Conservation (phyloP, 1,140 invertebrate genomes). For the Venustaconcha ellipsiformis region DNA sequence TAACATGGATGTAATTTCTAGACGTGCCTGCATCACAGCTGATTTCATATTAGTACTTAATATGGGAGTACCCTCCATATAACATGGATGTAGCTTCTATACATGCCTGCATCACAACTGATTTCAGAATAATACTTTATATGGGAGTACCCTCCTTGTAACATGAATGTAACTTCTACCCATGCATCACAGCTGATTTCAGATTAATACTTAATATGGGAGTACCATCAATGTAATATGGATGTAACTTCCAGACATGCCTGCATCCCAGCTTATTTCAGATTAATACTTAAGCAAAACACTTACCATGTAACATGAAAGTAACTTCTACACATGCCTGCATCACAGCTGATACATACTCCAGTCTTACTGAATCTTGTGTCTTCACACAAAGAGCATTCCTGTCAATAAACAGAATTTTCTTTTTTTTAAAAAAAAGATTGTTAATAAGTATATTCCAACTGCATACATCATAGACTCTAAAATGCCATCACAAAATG, state of each 20-base stretch:
- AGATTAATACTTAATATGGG: too few species aligned
- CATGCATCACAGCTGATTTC: too few species aligned
- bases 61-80: constrained; percentile 79
- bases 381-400: constrained; percentile 83
- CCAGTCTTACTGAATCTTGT: constrained; percentile 88
- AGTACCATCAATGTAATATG: constrained; percentile 91
- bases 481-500: too few species aligned
- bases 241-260: constrained; percentile 97
- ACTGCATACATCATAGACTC: too few species aligned
- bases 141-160: constrained; percentile 79
- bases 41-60: too few species aligned
- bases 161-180: constrained; percentile 60
- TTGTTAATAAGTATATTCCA: too few species aligned
- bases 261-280: constrained; percentile 93
- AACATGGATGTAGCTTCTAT: constrained; percentile 96
- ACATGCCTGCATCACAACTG: constrained; percentile 97
- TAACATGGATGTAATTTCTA: too few species aligned
- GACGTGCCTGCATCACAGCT: too few species aligned
- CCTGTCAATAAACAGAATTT: constrained; percentile 40
- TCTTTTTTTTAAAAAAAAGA: too few species aligned
- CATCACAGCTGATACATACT: constrained; percentile 96
- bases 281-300: too few species aligned
- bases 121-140: constrained; percentile 69
- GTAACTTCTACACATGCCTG: constrained; percentile 96
- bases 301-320: constrained; percentile 96